Evolutionary conservation across 2,888 invertebrate species (phyloP).

Genomic region (Leucophora obtusa): DNA sequence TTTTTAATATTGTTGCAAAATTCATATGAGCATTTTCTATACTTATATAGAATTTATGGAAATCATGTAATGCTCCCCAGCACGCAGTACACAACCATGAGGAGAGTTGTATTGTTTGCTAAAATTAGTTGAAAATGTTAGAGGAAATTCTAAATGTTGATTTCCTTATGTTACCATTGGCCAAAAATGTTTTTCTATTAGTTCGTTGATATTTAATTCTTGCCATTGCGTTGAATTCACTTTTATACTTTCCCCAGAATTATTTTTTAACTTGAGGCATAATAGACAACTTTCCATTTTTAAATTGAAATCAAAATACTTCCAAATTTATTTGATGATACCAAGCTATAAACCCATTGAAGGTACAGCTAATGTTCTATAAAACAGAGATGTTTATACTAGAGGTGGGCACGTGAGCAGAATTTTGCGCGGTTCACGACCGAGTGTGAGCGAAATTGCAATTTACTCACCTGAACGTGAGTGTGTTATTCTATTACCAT

Average conservation of each 20-base stretch:
- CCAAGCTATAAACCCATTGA: too few relatives aligned
- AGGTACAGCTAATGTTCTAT: too few relatives aligned
- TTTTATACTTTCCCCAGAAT: neutral
- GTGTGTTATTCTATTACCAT: too few relatives aligned
- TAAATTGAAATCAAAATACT: too few relatives aligned
- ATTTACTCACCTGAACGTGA: too few relatives aligned
- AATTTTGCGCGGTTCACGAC: too few relatives aligned
- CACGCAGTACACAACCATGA: neutral
- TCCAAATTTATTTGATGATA: too few relatives aligned
- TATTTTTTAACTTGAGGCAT: neutral
- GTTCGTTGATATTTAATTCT: neutral
- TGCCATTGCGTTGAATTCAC: conserved; percentile 3
- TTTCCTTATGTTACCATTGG: conserved; percentile 1
- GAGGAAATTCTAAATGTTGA: too few relatives aligned
- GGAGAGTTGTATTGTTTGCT: neutral
- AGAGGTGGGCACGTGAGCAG: too few relatives aligned
- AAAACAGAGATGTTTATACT: too few relatives aligned
- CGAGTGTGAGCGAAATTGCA: too few relatives aligned
- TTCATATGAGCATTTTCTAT: conserved; percentile 5
- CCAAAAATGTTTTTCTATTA: conserved; percentile 26
- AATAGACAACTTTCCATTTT: conserved; percentile 11
- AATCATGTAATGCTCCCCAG: conserved; percentile 2
- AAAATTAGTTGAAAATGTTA: too few relatives aligned
- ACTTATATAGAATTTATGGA: conserved; percentile 7
- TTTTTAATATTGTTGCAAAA: neutral